Percentiles rank a stretch among this genome's conserved stretches.
These are phyloP conservation scores for Apamea crenata DNA, from an alignment of 2,888 invertebrate genomes.

Conservation along the genomic window DNA sequence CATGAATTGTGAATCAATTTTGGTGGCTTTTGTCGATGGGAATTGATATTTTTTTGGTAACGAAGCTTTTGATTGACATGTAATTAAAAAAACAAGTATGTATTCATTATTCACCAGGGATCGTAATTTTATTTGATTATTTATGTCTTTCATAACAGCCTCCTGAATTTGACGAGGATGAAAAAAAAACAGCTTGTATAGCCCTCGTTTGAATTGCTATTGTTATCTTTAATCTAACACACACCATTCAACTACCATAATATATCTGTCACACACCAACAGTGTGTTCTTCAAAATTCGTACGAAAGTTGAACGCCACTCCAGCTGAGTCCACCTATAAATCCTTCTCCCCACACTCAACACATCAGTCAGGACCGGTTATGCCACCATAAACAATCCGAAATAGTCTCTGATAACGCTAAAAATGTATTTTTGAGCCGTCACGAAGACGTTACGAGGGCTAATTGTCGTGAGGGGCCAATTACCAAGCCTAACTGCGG, in stretches of 20 bases:
- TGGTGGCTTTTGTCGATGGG: conserved; percentile 6
- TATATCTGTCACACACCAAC: background rate
- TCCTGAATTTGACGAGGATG: too few relatives aligned
- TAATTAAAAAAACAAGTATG: too few relatives aligned
- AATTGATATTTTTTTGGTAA: conserved; percentile 8
- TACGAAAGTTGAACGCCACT: conserved; percentile 14
- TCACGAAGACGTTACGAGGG: conserved; percentile 77
- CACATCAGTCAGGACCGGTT: conserved; percentile 57
- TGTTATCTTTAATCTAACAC: background rate
- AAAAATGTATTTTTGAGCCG: conserved; percentile 75
- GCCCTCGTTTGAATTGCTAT: background rate
- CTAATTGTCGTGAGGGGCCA: conserved; percentile 81
- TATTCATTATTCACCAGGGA: too few relatives aligned
- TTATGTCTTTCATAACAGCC: too few relatives aligned
- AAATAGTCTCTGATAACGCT: conserved; percentile 71
- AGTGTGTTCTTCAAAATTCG: conserved; percentile 15
- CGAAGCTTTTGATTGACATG: conserved; percentile 29
- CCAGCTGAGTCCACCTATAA: conserved; percentile 13
- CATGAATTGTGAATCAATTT: conserved; percentile 42
- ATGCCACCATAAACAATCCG: conserved; percentile 63
- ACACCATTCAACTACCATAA: background rate
- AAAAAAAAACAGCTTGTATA: too few relatives aligned
- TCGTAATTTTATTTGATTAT: too few relatives aligned
- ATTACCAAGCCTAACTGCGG: conserved; percentile 77
- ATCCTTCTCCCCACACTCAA: conserved; percentile 41